Evolutionary conservation across 35 echinoderm and acorn worm genomes (phyloP).

Genomic region (Holothuria glaberrima): DNA sequence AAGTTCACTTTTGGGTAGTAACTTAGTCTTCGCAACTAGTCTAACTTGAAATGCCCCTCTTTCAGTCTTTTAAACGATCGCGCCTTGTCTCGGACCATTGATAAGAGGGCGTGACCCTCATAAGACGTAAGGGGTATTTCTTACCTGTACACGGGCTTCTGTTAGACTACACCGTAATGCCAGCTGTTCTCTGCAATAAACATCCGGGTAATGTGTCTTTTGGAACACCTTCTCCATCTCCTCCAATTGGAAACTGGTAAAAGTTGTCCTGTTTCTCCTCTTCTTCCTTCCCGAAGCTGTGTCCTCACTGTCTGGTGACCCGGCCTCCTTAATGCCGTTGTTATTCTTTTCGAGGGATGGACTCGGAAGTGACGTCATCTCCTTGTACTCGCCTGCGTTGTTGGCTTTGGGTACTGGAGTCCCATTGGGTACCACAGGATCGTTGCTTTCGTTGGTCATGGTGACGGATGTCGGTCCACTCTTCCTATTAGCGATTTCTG

Average conservation of each 20-base stretch:
- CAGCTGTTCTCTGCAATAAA: conserved; percentile 93
- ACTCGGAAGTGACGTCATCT: conserved; percentile 62
- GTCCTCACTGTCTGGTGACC: conserved; percentile 64
- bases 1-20: too few relatives aligned
- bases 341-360: conserved; percentile 57
- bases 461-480: neutral
- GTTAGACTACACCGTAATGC: conserved; percentile 88
- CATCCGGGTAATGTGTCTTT: conserved; percentile 99
- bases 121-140: neutral
- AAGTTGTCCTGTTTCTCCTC: conserved; percentile 92
- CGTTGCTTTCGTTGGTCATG: conserved; percentile 37
- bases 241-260: conserved; percentile 96
- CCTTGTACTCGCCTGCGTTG: conserved; percentile 47
- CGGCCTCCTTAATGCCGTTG: conserved; percentile 44
- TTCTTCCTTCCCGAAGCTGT: conserved; percentile 78
- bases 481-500: neutral
- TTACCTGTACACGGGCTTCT: conserved; percentile 96
- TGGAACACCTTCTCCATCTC: conserved; percentile 99
- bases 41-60: too few relatives aligned
- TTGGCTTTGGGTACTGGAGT: conserved; percentile 6
- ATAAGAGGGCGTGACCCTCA: too few relatives aligned
- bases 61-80: too few relatives aligned
- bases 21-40: too few relatives aligned
- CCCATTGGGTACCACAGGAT: neutral
- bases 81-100: too few relatives aligned